Conservation (phyloP, 2,888 invertebrate genomes). For the Punctoribates punctum region DNA sequence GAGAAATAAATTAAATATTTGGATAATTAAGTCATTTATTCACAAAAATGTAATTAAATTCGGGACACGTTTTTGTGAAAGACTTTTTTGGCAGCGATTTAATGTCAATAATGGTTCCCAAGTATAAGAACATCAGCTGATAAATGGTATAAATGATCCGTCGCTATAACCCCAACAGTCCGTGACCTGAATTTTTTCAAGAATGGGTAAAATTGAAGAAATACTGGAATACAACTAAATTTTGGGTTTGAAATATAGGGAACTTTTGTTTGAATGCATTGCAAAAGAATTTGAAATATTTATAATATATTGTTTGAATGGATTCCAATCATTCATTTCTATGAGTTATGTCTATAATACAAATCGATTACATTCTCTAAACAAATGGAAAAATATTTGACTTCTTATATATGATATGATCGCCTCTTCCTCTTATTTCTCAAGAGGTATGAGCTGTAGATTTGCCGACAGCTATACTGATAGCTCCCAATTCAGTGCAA, state of each 20-base stretch:
- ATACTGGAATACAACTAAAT: not conserved
- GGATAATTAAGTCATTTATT: not conserved
- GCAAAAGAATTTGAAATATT: not conserved
- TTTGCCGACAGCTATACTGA: not conserved
- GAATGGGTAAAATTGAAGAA: not conserved
- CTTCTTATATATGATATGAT: not conserved
- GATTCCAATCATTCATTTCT: not conserved
- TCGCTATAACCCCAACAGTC: constrained; percentile 17
- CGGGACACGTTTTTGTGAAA: not conserved
- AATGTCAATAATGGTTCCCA: constrained; percentile 5
- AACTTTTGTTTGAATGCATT: not conserved
- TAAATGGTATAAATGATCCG: constrained; percentile 11
- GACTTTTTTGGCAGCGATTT: not conserved
- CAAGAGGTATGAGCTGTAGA: constrained; percentile 9
- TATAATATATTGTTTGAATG: not conserved
- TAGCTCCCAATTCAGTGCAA: not conserved
- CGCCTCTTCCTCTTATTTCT: not conserved
- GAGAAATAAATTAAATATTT: not conserved
- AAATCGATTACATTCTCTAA: not conserved
- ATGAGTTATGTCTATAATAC: not conserved
- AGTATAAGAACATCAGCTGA: not conserved
- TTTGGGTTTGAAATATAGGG: not conserved
- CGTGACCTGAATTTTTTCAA: constrained; percentile 1
- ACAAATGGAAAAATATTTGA: constrained; percentile 29
- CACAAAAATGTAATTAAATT: not conserved